Evolutionary conservation across 92 coral and sea anemone genomes (phyloP).

Genomic region (Umimayanthus chanpuru): DNA sequence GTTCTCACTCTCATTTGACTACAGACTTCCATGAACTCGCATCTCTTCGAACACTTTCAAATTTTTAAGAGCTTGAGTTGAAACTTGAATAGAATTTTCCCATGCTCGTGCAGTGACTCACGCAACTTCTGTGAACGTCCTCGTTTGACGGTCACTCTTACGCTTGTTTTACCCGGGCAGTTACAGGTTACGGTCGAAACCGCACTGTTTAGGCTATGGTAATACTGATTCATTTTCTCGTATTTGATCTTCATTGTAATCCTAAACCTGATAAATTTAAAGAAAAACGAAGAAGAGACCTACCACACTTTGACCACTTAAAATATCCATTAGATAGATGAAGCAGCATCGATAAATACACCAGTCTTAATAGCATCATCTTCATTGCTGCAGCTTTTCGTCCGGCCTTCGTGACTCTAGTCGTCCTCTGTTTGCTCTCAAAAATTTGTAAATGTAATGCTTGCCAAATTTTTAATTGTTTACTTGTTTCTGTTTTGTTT

Average conservation of each 20-base stretch:
- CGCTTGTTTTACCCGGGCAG: too few species aligned
- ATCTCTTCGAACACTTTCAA: too few species aligned
- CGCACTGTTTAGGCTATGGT: too few species aligned
- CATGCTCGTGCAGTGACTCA: too few species aligned
- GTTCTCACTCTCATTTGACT: too few species aligned
- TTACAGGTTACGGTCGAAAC: too few species aligned
- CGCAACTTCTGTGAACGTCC: too few species aligned
- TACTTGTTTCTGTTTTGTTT: not conserved
- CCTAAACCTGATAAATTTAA: not conserved
- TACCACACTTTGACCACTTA: slow-evolving; percentile 57
- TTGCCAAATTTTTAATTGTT: not conserved
- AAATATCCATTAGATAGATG: slow-evolving; percentile 21
- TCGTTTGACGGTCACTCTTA: too few species aligned
- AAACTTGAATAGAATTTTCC: too few species aligned
- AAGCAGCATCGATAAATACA: not conserved
- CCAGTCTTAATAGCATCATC: not conserved
- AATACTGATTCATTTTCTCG: not conserved
- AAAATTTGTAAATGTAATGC: not conserved
- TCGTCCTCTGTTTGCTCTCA: not conserved
- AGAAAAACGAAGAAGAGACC: not conserved
- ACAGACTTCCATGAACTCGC: too few species aligned
- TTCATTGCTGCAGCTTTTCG: not conserved
- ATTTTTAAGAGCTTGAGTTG: too few species aligned
- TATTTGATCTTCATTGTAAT: not conserved
- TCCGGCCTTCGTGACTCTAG: not conserved